Base-by-base conservation (phyloP, 92 coral and sea anemone species). In the Parazoanthus swiftii region DNA sequence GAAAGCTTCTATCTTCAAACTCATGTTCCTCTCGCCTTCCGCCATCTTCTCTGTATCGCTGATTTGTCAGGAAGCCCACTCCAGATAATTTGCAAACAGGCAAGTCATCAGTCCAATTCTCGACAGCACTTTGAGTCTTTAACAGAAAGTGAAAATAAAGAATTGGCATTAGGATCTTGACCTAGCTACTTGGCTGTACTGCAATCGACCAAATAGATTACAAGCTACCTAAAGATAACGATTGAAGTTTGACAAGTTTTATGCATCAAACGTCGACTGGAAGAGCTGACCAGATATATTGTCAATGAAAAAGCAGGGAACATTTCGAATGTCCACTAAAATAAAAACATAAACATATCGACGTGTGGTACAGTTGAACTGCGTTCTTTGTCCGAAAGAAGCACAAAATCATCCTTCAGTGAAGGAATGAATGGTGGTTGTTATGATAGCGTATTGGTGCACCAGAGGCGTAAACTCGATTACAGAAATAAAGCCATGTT, bases 1-100 rank as follows among this genome's bases (percentile, higher is more conserved):
- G 99, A 86, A 97, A 97, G 81, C 98, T 97, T 68, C 96, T 94
- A 65, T 97, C 99, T 79, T 97, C 99, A 90, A 97, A 95, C 81
- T 97, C 99, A 54, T 97, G 99, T 63, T 95, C 97, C 77, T 97
- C 99, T 54, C 99, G 88, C 63, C 99, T 90, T n/a, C 97, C 99
- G 9, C 99, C 99, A 90, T 97, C 99, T 80, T 92, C 95, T 14
- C 99, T 89, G 88, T 97, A 97, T 80, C 98, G 90, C 88, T 95
- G 98, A 81, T 97, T 97, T 20, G 98, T 89, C 74, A 94, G 85
- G 65, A 97, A 97, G 10, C 99, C 99, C 16, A 97, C 99, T 58
- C 99, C 99, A 76, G 99, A 97, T 63, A 92, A 85, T 81, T 90
- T 91, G 79, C 99, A 97, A 18, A 97, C 95, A 14, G 99, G 98